Conservation (phyloP, 2,888 invertebrate genomes). For the Amphimallon solstitiale region DNA sequence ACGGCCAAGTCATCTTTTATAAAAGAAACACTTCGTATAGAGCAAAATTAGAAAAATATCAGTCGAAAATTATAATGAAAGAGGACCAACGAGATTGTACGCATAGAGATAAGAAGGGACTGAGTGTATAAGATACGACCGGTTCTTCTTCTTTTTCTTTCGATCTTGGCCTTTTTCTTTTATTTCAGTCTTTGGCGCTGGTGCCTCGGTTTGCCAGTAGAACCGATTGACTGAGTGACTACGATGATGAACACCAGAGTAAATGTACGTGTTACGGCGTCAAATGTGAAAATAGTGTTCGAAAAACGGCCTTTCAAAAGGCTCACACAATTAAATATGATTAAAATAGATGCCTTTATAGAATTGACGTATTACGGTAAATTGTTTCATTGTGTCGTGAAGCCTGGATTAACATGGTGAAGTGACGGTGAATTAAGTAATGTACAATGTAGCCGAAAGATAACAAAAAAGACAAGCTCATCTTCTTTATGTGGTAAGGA, state of each 20-base stretch:
- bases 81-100: slow-evolving; percentile 1
- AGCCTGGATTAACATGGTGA: not conserved
- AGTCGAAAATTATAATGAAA: slow-evolving; percentile 1
- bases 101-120: not conserved
- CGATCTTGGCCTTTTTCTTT: not conserved
- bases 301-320: not conserved
- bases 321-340: not conserved
- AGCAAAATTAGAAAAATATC: slow-evolving; percentile 7
- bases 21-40: not conserved
- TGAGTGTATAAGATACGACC: not conserved
- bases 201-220: too few relatives aligned
- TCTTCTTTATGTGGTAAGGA: not conserved
- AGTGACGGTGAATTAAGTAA: too few relatives aligned
- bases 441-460: not conserved
- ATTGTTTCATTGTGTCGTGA: not conserved
- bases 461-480: too few relatives aligned
- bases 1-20: not conserved
- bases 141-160: not conserved
- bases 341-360: not conserved
- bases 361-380: not conserved
- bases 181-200: too few relatives aligned
- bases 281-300: not conserved
- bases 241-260: not conserved
- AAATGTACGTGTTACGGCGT: not conserved
- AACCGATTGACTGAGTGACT: not conserved